Evolutionary conservation across 2,797 vertebrate genomes (phyloP), one percentile per base, ranked within the genome.

Genomic region (Tamandua tetradactyla): DNA sequence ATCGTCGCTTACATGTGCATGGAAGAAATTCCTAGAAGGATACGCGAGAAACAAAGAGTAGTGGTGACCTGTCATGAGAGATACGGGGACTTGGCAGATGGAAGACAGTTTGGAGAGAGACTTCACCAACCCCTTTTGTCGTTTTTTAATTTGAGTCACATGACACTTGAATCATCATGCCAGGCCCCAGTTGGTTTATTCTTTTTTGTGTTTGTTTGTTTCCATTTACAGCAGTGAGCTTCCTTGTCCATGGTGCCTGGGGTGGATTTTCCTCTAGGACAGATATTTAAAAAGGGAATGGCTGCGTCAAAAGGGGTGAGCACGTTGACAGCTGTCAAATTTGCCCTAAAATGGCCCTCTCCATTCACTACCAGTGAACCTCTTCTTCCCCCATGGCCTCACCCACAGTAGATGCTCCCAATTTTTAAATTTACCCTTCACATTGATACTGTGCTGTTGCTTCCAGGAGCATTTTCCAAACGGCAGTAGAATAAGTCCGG

Each of bases 51-150:
- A 68, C 4, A 1, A 30, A 13, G 47, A 35, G 72, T 2, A 7
- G n/a, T 18, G 4, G 25, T 35, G 35, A 7, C 23, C 59, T 23
- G 20, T 20, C 0, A 1, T 1, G 0, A 32, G 42, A 47, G 35
- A 84, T 5, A 55, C 6, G 11, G 18, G 55, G 18, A 32, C 4
- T 55, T 25, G 10, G 44, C 20, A 42, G 57, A 40, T 14, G 13
- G 59, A 72, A 92, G 89, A 55, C n/a, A 14, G 32, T 14, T 12
- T 80, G 40, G 18, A 57, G 35, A 79, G 81, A 87, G 37, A 30
- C 1, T 47, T 83, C 47, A 35, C 20, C 5, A 17, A 18, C 11
- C 8, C 7, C 12, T 59, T 68, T 11, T 8, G 32, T 71, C 22
- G 55, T 35, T 37, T 64, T 40, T 61, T 22, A 0, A 20, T 14